Base-by-base conservation (phyloP, 2,113 vertebrate species). In the Brachypodius melanocephalos region DNA sequence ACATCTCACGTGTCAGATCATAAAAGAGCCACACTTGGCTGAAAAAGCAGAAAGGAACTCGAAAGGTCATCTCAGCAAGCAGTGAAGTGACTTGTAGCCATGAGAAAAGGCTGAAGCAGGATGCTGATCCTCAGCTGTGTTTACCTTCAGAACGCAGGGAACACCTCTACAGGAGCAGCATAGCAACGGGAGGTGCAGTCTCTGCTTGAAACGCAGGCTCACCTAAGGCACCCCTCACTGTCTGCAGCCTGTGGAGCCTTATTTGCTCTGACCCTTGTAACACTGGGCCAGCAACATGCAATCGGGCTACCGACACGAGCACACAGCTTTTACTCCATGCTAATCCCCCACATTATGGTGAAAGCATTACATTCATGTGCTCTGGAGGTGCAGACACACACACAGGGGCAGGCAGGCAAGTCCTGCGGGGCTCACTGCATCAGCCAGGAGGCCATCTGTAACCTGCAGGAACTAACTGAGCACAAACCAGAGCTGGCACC, bases 151-250 rank as follows among this genome's bases (percentile, higher is more conserved):
- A 90, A 85, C 0, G 0, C 7, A 77, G 42, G 21, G 42, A 77
- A 57, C 52, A 36, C n/a, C 58, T 66, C 62, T 32, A 15, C 40
- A 77, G 43, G 48, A 73, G 32, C 0, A 71, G 25, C 67, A 48
- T 2, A 3, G 0, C 6, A 32, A 87, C 0, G 0, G 38, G 34
- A 86, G 15, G 12, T 2, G 1, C 5, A 3, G 11, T 12, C 17
- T 72, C 54, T 34, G 45, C 62, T 17, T 52, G 45, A 85, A 87
- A 76, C 8, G 18, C 54, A 89, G 55, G 29, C 31, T 52, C 46
- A 76, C 46, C 54, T 26, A 52, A 68, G 46, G 43, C 36, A 29
- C 57, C 38, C 22, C 16, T 76, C 46, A 10, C 43, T 26, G 20
- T 9, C 72, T 18, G 20, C 83, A n/a, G 58, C 32, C 62, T 51